phyloP scores from a whole-genome alignment of 2,888 invertebrate species.

The Serripes groenlandicus region DNA sequence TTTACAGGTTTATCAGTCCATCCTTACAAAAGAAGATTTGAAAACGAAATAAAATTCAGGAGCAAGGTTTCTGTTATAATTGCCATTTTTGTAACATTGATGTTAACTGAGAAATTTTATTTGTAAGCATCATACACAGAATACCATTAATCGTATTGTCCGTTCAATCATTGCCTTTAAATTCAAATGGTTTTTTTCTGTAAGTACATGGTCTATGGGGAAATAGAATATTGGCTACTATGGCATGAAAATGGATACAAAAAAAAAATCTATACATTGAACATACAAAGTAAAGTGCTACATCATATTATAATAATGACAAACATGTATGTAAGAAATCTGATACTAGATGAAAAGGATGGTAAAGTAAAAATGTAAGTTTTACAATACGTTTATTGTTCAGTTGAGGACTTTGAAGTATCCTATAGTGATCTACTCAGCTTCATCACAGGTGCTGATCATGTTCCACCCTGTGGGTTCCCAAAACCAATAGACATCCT shows the following conservation, averaged over 20 bases:
- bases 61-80: too few relatives aligned
- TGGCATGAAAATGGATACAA: background rate
- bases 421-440: background rate
- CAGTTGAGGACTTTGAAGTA: constrained; percentile 2
- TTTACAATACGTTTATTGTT: background rate
- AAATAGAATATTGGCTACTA: too few relatives aligned
- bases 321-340: background rate
- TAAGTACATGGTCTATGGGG: too few relatives aligned
- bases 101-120: too few relatives aligned
- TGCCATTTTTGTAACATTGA: too few relatives aligned
- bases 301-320: background rate
- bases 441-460: constrained; percentile 11
- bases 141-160: too few relatives aligned
- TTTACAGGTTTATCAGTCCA: too few relatives aligned
- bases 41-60: too few relatives aligned
- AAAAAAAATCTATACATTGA: background rate
- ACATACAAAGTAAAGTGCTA: background rate
- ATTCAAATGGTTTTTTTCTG: too few relatives aligned
- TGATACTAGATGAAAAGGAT: background rate
- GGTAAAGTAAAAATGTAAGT: background rate
- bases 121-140: too few relatives aligned
- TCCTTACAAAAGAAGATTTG: too few relatives aligned
- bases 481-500: constrained; percentile 10
- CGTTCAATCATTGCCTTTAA: too few relatives aligned
- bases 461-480: constrained; percentile 26